Conservation (phyloP, 1,140 invertebrate genomes). For the Homalodisca vitripennis region DNA sequence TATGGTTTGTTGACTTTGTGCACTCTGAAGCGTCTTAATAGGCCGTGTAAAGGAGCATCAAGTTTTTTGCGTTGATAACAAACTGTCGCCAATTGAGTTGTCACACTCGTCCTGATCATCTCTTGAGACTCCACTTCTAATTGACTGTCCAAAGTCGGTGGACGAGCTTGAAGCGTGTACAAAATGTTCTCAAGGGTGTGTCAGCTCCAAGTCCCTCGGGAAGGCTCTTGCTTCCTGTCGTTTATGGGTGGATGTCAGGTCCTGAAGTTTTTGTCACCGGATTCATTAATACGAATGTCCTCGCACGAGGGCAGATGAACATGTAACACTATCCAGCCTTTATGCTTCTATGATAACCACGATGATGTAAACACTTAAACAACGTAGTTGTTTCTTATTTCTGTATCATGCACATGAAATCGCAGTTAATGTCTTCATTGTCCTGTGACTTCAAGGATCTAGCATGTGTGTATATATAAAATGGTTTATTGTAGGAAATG, state of each 20-base stretch:
- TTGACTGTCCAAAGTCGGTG: constrained; percentile 13
- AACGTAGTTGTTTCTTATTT: no score
- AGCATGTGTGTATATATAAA: constrained; percentile 32
- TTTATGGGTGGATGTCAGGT: constrained; percentile 25
- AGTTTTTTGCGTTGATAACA: constrained; percentile 4
- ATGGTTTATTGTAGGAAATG: no score
- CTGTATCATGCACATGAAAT: no score
- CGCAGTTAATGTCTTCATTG: no score
- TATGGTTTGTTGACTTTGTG: no score
- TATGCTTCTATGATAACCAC: constrained; percentile 32
- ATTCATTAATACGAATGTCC: constrained; percentile 39
- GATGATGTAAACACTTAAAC: constrained; percentile 35
- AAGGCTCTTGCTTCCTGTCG: constrained; percentile 3
- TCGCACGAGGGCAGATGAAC: no score
- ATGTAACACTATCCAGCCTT: no score
- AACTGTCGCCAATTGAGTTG: neutral
- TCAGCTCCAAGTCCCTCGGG: constrained; percentile 31
- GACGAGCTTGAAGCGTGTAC: no score
- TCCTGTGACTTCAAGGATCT: no score
- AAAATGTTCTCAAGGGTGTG: no score
- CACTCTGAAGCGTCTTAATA: no score
- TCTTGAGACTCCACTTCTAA: constrained; percentile 24
- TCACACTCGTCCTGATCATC: constrained; percentile 31
- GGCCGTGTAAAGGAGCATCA: no score
- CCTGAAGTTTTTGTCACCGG: constrained; percentile 33